Conservation (phyloP, 2,113 vertebrate genomes). For the Cheilinus undulatus region DNA sequence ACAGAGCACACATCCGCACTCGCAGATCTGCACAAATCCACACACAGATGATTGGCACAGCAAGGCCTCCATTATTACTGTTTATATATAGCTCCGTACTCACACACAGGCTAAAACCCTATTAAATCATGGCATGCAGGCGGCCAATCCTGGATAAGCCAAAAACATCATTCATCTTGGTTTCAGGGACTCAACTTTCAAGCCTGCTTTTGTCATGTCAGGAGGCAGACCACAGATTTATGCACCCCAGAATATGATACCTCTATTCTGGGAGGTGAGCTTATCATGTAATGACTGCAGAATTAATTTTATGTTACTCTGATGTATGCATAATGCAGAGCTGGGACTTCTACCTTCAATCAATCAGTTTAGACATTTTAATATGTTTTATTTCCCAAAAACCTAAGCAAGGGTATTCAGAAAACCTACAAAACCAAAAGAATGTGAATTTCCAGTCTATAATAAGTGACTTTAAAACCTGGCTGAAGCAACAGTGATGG, state of each 20-base stretch:
- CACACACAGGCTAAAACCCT: slow-evolving; percentile 41
- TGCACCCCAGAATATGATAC: slow-evolving; percentile 24
- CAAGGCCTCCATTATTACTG: slow-evolving; percentile 32
- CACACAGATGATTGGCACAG: slow-evolving; percentile 28
- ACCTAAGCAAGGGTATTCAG: background rate
- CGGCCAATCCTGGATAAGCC: slow-evolving; percentile 52
- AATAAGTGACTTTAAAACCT: slow-evolving; percentile 18
- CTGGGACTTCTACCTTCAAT: background rate
- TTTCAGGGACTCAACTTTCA: slow-evolving; percentile 48
- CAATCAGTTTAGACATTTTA: background rate
- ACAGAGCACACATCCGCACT: slow-evolving; percentile 2
- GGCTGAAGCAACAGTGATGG: slow-evolving; percentile 23
- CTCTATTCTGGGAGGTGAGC: slow-evolving; percentile 1
- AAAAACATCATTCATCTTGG: slow-evolving; percentile 63
- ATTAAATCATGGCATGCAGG: slow-evolving; percentile 62
- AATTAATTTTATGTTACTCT: slow-evolving; percentile 4
- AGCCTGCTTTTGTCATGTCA: slow-evolving; percentile 44
- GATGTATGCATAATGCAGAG: background rate
- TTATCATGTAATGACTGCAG: background rate
- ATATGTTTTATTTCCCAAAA: background rate
- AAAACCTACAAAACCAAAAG: background rate
- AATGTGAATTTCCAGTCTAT: background rate
- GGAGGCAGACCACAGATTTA: slow-evolving; percentile 1
- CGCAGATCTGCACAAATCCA: slow-evolving; percentile 23
- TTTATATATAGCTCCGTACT: slow-evolving; percentile 59